phyloP scores from a whole-genome alignment of 2,888 invertebrate genomes.

The Aspidapion aeneum region DNA sequence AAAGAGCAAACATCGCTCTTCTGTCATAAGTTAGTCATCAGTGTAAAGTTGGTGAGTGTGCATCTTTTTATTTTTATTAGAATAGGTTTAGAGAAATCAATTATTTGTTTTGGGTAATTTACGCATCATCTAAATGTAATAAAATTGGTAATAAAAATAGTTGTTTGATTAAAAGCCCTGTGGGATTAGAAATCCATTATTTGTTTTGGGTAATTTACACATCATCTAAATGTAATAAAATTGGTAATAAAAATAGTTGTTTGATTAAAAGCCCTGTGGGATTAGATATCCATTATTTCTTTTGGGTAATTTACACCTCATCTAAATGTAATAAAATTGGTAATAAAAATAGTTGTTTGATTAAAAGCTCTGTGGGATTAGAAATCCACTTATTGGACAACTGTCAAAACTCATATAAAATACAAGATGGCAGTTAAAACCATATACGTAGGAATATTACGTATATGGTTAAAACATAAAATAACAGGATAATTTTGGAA shows the following conservation, averaged over 20 bases:
- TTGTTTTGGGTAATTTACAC: not conserved
- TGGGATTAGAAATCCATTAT: not conserved
- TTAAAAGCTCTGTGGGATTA: too few species aligned
- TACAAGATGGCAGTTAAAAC: too few species aligned
- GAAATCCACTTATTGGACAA: too few species aligned
- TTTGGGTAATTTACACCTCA: not conserved
- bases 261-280: too few species aligned
- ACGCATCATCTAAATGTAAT: not conserved
- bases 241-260: too few species aligned
- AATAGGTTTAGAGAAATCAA: not conserved
- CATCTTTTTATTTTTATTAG: not conserved
- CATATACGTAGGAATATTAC: too few species aligned
- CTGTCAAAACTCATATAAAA: too few species aligned
- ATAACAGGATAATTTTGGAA: too few species aligned
- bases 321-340: not conserved
- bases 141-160: too few species aligned
- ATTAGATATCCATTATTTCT: not conserved
- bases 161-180: too few species aligned
- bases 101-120: not conserved
- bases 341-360: too few species aligned
- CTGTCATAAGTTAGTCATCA: constrained; percentile 37
- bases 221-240: not conserved
- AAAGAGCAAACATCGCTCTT: constrained; percentile 54
- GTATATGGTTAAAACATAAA: too few species aligned
- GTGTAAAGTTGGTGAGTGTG: not conserved